These are phyloP conservation scores for Psococerastis gibbosa DNA, from an alignment of 2,888 invertebrate genomes.

Conservation along the genomic window DNA sequence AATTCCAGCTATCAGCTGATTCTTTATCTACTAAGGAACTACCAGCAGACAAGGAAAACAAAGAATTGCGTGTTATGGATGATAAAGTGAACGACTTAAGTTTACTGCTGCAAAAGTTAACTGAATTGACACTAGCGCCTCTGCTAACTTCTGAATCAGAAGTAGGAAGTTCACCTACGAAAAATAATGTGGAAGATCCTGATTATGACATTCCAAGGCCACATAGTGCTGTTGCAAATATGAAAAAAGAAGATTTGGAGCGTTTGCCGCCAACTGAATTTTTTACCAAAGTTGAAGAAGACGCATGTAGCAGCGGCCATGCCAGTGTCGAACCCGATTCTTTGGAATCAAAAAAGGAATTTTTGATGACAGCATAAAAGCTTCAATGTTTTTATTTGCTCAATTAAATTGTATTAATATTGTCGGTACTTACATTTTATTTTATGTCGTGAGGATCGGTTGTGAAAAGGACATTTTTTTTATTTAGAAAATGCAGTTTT, in stretches of 20 bases:
- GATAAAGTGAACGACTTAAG: constrained; percentile 23
- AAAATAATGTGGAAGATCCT: constrained; percentile 21
- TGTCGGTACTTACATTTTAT: too few relatives aligned
- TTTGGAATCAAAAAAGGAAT: constrained; percentile 14
- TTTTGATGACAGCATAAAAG: too few relatives aligned
- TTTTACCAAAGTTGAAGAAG: constrained; percentile 8
- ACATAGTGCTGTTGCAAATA: constrained; percentile 19
- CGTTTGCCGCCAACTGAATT: constrained; percentile 14
- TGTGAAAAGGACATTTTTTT: too few relatives aligned
- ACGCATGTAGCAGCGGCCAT: too few relatives aligned
- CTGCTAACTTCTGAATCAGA: constrained; percentile 19
- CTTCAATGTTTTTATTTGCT: too few relatives aligned
- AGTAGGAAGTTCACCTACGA: background rate
- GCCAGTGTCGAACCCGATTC: constrained; percentile 17
- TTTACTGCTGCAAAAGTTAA: constrained; percentile 23
- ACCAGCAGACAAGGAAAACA: too few relatives aligned
- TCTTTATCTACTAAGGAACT: too few relatives aligned
- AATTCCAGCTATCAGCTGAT: too few relatives aligned
- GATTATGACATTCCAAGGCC: constrained; percentile 31
- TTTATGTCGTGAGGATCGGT: too few relatives aligned
- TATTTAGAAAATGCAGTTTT: too few relatives aligned
- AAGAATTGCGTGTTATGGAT: too few relatives aligned
- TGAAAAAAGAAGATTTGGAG: background rate
- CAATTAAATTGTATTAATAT: too few relatives aligned
- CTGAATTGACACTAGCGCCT: constrained; percentile 26